Conservation (phyloP, 2,113 vertebrate species). For the Rhodinocichla rosea region DNA sequence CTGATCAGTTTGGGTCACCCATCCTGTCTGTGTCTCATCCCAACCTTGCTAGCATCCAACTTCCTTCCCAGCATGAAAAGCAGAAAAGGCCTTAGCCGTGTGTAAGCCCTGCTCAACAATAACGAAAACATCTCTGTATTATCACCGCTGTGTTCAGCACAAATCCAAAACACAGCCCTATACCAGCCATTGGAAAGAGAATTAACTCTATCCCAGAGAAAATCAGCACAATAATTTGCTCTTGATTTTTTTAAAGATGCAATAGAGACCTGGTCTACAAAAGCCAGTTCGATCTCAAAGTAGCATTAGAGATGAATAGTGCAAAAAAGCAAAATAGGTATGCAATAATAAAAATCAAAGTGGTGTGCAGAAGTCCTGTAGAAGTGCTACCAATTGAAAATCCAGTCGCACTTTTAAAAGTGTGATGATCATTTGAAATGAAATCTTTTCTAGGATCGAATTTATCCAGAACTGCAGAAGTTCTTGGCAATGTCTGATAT, state of each 20-base stretch:
- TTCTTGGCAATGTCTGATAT: constrained; percentile 78
- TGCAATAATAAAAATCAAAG: background rate
- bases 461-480: constrained; percentile 91
- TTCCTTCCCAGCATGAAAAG: background rate
- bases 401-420: background rate
- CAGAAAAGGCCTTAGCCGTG: background rate
- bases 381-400: background rate
- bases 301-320: background rate
- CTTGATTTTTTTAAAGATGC: background rate
- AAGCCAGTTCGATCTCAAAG: background rate
- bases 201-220: background rate
- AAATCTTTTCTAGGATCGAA: constrained; percentile 80
- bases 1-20: background rate
- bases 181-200: background rate
- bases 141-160: background rate
- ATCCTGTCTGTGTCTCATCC: background rate
- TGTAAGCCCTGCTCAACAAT: background rate
- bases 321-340: background rate
- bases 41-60: rapidly evolving
- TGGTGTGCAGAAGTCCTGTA: background rate
- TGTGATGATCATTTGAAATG: background rate
- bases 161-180: background rate
- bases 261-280: background rate
- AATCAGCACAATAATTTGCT: background rate
- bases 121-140: background rate